Evolutionary conservation across 2,113 vertebrate genomes (phyloP), one percentile per base, ranked within the genome.

Genomic region (Mustelus asterias): DNA sequence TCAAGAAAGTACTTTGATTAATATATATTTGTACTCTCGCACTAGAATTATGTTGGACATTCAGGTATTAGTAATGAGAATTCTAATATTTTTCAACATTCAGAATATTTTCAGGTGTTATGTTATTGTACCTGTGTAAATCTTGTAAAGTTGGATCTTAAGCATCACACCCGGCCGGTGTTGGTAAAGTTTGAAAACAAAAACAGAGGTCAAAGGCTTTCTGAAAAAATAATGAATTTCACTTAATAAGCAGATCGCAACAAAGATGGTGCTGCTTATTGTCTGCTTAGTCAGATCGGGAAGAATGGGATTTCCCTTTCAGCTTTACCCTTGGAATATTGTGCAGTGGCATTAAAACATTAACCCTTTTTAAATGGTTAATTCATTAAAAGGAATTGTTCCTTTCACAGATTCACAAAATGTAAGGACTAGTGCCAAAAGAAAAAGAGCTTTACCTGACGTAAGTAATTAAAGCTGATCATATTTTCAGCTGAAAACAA

Each of bases 331-430:
- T 33, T 58, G 54, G 14, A 60, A 89, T 24, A 89, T 89, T 89
- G 16, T 67, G 18, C 65, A 67, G 3, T 67, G 3, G 65, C 3
- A 60, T 60, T 60, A 89, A 58, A 24, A 2, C 14, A 89, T 89
- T 89, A 89, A 24, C 70, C 26, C 1, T 88, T 88, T 88, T 88
- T 24, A 86, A 86, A 88, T 86, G 24, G 48, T 54, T 60, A 24
- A 60, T 60, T 58, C 29, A 58, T 89, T 29, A 33, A 33, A 89
- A 58, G 86, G 10, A 58, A 5, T 58, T 89, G 26, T 26, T 26
- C 29, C 54, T 89, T 89, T 89, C 14, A 89, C 48, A 60, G 86
- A 89, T 89, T 89, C 86, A 89, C 86, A 89, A 60, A 89, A 48
- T 48, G 22, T 48, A 60, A 90, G 26, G 13, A 90, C 9, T 37